A percentile compares a stretch with the other conserved stretches of the same genome.
Evolutionary conservation across 1,140 invertebrate genomes (phyloP).

Genomic region (Monochamus saltuarius): DNA sequence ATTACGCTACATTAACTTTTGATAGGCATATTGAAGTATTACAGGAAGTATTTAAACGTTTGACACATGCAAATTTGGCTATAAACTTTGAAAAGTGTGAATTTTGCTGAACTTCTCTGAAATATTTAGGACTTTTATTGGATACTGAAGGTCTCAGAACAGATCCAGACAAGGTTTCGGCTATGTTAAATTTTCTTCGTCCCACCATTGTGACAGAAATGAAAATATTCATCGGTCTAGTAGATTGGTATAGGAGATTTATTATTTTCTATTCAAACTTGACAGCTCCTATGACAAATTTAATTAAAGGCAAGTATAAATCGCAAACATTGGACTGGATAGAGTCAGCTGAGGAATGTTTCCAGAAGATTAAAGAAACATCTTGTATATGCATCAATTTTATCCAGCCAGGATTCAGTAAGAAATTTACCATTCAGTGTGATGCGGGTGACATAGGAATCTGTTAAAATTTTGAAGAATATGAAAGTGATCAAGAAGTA

Average conservation of each 20-base stretch:
- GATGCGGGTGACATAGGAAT: conserved; percentile 36
- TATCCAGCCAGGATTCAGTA: conserved; percentile 8
- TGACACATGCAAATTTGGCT: conserved; percentile 7
- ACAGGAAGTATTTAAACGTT: conserved; percentile 14
- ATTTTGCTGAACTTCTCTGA: background rate
- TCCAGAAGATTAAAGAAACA: conserved; percentile 8
- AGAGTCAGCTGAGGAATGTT: background rate
- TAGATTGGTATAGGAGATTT: conserved; percentile 11
- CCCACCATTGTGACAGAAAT: conserved; percentile 31
- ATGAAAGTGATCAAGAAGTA: conserved; percentile 27
- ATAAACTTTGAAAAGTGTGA: no score
- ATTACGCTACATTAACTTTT: conserved; percentile 31
- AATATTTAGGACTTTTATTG: background rate
- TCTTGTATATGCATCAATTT: conserved; percentile 6
- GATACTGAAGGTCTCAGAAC: background rate
- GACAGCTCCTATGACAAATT: no score
- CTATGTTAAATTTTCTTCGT: conserved; percentile 43
- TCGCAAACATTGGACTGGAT: background rate
- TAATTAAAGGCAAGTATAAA: conserved; percentile 41
- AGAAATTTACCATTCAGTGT: conserved; percentile 5
- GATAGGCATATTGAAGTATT: conserved; percentile 32
- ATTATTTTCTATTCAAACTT: no score
- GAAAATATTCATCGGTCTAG: conserved; percentile 1
- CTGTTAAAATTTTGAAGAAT: conserved; percentile 37
- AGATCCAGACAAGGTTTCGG: background rate